Evolutionary conservation across 1,140 invertebrate genomes (phyloP), one percentile per base, ranked within the genome.

Genomic region (Diachasmimorpha longicaudata): DNA sequence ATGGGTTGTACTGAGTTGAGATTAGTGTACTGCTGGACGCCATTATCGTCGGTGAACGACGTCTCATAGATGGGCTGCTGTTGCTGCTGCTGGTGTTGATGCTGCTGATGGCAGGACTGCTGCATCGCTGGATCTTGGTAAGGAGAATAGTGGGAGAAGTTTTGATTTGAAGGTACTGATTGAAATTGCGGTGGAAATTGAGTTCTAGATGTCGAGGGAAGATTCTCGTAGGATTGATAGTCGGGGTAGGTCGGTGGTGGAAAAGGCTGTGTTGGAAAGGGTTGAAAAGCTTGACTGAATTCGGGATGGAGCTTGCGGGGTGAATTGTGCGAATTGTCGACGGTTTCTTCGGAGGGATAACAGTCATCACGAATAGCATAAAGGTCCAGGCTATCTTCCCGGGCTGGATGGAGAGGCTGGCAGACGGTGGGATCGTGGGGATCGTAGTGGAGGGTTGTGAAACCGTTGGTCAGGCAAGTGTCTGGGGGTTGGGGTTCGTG

Each of bases 341-440:
- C 77, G 42, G 78, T 78, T 16, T 88, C 86, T 68, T 94, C 90
- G 79, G 91, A 90, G 1, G 91, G 90, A 81, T 94, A 94, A 74
- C 93, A 92, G 74, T 92, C 91, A 76, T 93, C 93, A 37, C 93
- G 88, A 77, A 93, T 92, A 13, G 91, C 89, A 81, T 93, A 94
- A 58, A 94, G 85, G 80, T 93, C 91, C 13, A 93, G 83, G 44
- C 92, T 92, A 79, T 93, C 92, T 77, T 93, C 92, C 42, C 91
- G 81, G 4, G 89, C 87, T n/a, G 77, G 75, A 37, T 91, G 91
- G 14, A 92, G 89, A 13, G 80, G 66, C 81, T 86, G 80, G 25
- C 80, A 84, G 71, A 77, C 44, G 1, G 72, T 37, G 11, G 78
- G 82, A 1, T 85, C 85, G 14, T 82, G 80, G 75, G 69, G 82